These are phyloP conservation scores for Drosophila malerkotliana DNA, from an alignment of 1,140 invertebrate genomes.

Conservation along the genomic window DNA sequence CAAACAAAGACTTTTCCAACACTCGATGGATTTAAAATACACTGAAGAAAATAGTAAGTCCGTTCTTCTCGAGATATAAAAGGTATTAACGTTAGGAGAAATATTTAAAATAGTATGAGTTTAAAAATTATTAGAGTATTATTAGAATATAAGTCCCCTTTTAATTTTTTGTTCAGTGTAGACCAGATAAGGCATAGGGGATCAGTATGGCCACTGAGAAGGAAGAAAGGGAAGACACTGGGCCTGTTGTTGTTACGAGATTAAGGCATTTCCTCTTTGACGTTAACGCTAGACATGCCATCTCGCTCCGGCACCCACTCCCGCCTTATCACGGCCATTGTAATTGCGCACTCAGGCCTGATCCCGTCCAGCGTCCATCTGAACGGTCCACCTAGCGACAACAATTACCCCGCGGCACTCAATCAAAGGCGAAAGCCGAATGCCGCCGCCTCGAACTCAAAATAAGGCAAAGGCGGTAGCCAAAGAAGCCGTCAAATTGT, in stretches of 20 bases:
- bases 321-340: slow-evolving; percentile 64
- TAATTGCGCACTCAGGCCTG: slow-evolving; percentile 73
- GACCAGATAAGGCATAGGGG: slow-evolving; percentile 3
- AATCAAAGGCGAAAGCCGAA: slow-evolving; percentile 71
- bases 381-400: slow-evolving; percentile 52
- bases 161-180: slow-evolving; percentile 1
- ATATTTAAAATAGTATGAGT: no score
- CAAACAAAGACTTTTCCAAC: slow-evolving; percentile 63
- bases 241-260: slow-evolving; percentile 61
- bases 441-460: slow-evolving; percentile 39
- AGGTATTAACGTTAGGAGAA: no score
- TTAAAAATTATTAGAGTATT: no score
- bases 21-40: slow-evolving; percentile 15
- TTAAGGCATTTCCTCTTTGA: slow-evolving; percentile 81
- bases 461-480: slow-evolving; percentile 50
- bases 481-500: slow-evolving; percentile 82
- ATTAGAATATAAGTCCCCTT: no score
- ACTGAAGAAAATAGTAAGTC: not conserved
- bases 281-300: slow-evolving; percentile 66
- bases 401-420: slow-evolving; percentile 79
- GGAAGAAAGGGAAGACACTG: not conserved
- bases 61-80: not conserved
- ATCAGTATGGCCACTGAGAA: not conserved
- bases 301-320: slow-evolving; percentile 11
- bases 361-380: slow-evolving; percentile 8